phyloP scores from a whole-genome alignment of 2,113 vertebrate genomes.

The Thryonomys swinderianus region DNA sequence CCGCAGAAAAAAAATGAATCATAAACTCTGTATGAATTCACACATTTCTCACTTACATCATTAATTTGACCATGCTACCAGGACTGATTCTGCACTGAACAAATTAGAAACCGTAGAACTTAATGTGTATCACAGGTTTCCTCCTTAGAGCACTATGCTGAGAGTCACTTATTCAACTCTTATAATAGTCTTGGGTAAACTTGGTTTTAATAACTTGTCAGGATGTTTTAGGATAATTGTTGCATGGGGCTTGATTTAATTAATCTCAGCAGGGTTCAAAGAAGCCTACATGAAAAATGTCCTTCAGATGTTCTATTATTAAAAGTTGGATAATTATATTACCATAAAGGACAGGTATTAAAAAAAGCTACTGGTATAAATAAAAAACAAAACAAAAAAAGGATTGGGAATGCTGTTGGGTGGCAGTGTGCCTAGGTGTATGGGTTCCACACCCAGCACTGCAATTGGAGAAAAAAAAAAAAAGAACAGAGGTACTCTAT shows the following conservation, averaged over 20 bases:
- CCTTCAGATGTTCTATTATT: conserved; percentile 64
- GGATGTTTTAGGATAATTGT: conserved; percentile 55
- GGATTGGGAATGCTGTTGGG: too few relatives aligned
- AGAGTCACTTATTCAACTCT: background rate
- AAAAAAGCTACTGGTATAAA: background rate
- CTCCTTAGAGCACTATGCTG: background rate
- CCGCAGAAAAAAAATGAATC: conserved; percentile 1
- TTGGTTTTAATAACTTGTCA: conserved; percentile 60
- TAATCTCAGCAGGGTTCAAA: conserved; percentile 73
- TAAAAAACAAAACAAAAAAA: background rate
- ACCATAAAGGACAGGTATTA: conserved; percentile 2
- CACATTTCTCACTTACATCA: conserved; percentile 21
- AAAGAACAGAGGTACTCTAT: background rate
- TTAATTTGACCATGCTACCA: background rate
- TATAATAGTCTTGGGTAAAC: background rate
- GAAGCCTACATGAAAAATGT: conserved; percentile 55
- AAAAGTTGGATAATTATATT: conserved; percentile 45
- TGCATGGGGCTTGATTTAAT: conserved; percentile 70
- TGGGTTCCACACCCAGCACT: background rate
- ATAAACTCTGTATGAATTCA: background rate
- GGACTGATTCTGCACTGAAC: background rate
- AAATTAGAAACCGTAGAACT: background rate
- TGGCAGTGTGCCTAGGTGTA: background rate
- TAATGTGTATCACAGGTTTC: background rate
- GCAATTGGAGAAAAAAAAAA: background rate